Base-by-base conservation (phyloP, 2,113 vertebrate species). In the Felis chaus region DNA sequence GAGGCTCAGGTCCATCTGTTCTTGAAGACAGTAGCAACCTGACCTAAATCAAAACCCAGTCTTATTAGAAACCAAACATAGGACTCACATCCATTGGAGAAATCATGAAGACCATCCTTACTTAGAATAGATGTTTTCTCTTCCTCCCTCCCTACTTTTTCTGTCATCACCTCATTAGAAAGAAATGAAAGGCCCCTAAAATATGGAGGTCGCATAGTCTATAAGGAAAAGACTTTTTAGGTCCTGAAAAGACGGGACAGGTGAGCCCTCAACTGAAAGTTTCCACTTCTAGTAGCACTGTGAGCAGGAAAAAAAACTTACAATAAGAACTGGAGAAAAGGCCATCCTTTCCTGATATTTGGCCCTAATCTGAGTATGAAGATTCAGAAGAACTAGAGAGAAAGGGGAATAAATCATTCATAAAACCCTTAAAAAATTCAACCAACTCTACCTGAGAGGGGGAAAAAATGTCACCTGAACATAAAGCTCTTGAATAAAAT, bases 401-500 rank as follows among this genome's bases (percentile, higher is more conserved):
- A 98, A 97, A 68, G 45, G 39, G 9, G 76, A 73, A 79, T 95
- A 80, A 98, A 98, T 98, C 84, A 97, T 98, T 95, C 25, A 94
- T 33, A n/a, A 96, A 15, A n/a, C 19, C 36, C 55, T 98, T 96
- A 91, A 94, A 98, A 98, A 80, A 41, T 31, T 76, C 93, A 71
- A 71, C 57, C n/a, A 97, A 81, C 3, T 68, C 31, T 95, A 31
- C 7, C 1, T 15, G 95, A 96, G 89, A 95, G 25, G 1, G 1
- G 39, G 0, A 31, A 71, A 31, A 39, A 21, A 29, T 18, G 1
- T 74, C 69, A 81, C 95, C 82, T 93, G 61, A 92, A 91, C 96
- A 85, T 81, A 93, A 65, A 89, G 45, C 41, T 84, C 7, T 45
- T 81, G 71, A 66, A 81, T 80, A 87, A 95, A 82, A 0, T 1